Evolutionary conservation across 2,113 vertebrate species (phyloP).

Genomic region (Phycodurus eques): DNA sequence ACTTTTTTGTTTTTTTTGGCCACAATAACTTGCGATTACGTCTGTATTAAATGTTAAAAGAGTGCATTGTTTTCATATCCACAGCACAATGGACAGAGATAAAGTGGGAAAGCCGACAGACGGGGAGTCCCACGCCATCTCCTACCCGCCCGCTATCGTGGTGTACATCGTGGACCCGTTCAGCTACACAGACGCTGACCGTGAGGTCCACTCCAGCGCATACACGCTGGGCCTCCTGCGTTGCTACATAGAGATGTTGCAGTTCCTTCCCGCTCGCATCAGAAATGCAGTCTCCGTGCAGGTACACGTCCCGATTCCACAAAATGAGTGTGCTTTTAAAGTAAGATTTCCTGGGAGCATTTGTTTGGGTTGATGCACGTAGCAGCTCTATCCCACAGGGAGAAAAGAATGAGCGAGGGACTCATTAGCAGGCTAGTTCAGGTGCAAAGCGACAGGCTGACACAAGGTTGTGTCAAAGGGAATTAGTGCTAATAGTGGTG

Average conservation of each 20-base stretch:
- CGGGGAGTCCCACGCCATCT: conserved; percentile 91
- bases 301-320: conserved; percentile 64
- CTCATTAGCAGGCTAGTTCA: conserved; percentile 33
- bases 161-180: conserved; percentile 97
- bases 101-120: conserved; percentile 96
- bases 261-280: conserved; percentile 86
- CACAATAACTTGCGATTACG: background rate
- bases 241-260: conserved; percentile 96
- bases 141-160: conserved; percentile 92
- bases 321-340: background rate
- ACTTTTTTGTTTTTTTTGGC: background rate
- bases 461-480: conserved; percentile 33
- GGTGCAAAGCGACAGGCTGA: conserved; percentile 9
- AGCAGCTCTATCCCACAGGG: conserved; percentile 13
- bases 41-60: background rate
- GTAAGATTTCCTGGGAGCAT: background rate
- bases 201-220: conserved; percentile 79
- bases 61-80: conserved; percentile 25
- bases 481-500: conserved; percentile 28
- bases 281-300: conserved; percentile 93
- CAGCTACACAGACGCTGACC: conserved; percentile 86
- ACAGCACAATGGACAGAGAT: conserved; percentile 97
- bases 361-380: background rate
- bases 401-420: conserved; percentile 28
- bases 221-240: conserved; percentile 93